Conservation (phyloP, 2,797 vertebrate genomes). For the Gadopsis bispinosus region DNA sequence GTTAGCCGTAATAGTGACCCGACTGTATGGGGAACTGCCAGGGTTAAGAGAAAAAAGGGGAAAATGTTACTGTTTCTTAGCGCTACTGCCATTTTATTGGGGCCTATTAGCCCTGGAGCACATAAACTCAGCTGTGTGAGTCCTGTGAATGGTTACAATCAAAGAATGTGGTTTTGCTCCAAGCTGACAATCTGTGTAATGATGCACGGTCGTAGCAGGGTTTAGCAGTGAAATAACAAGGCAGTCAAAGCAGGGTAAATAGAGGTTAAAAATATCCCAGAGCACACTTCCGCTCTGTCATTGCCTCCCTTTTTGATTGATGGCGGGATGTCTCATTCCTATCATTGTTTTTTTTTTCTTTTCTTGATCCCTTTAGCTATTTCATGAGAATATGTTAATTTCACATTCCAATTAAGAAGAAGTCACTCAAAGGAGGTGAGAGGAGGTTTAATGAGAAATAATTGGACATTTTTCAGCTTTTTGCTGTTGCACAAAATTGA, state of each 20-base stretch:
- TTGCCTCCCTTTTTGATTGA: slow-evolving; percentile 60
- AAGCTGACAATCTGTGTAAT: slow-evolving; percentile 35
- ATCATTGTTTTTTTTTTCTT: slow-evolving; percentile 40
- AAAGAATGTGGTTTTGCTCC: slow-evolving; percentile 34
- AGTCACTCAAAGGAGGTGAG: slow-evolving; percentile 74
- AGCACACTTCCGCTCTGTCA: slow-evolving; percentile 54
- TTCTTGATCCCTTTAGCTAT: slow-evolving; percentile 62
- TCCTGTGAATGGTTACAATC: slow-evolving; percentile 53
- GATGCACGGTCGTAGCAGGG: slow-evolving; percentile 11
- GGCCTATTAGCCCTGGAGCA: slow-evolving; percentile 36
- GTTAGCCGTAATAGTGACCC: slow-evolving; percentile 5
- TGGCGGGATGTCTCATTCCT: slow-evolving; percentile 60
- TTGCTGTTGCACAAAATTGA: slow-evolving; percentile 36
- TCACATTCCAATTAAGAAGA: slow-evolving; percentile 73
- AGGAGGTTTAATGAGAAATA: slow-evolving; percentile 63
- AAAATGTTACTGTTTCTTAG: slow-evolving; percentile 9
- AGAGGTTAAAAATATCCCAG: slow-evolving; percentile 74
- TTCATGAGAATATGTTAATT: slow-evolving; percentile 74
- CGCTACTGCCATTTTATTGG: slow-evolving; percentile 18
- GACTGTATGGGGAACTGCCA: background rate
- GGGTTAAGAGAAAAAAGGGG: background rate
- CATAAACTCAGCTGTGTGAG: slow-evolving; percentile 37
- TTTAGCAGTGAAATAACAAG: slow-evolving; percentile 51
- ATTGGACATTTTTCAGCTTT: slow-evolving; percentile 51
- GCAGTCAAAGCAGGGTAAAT: slow-evolving; percentile 57